Evolutionary conservation across 2,888 invertebrate genomes (phyloP), one percentile per base, ranked within the genome.

Genomic region (Pollenia labialis): DNA sequence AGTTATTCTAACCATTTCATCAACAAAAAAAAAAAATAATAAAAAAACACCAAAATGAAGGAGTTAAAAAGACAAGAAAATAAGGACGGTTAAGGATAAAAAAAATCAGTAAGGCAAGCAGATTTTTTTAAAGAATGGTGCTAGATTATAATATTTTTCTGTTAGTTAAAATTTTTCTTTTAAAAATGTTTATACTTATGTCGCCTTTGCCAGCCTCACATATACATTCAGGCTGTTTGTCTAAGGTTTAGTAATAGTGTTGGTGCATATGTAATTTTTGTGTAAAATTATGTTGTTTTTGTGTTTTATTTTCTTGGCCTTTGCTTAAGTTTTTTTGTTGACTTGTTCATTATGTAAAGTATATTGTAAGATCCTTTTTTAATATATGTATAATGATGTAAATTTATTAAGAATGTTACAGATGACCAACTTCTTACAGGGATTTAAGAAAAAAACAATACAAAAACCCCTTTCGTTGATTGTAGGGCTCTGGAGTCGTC

Each of bases 291-390:
- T 68, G 48, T 71, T 54, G n/a, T 48, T 74, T 74, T 32, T 62
- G n/a, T 80, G 60, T 80, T 74, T 60, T 62, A 50, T 66, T 85
- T 71, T 71, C n/a, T 66, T 66, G 71, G 14, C 14, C 32, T 71
- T 48, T 48, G 9, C 18, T 54, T 32, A 6, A 32, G 32, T 60
- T 18, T 62, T 66, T 79, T 58, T 71, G 85, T 62, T 75, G 42
- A 62, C 68, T 69, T 69, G 54, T 75, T 71, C 44, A 64, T 85
- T 80, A 80, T 7, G 64, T 56, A 16, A 52, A 68, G 60, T 84
- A 75, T 75, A 18, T 54, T 68, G 42, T 42, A 76, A 71, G 56
- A 71, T 64, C 46, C 18, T 77, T 60, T 66, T 66, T 40, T 32
- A 0, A 54, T 18, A 44, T 23, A 58, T 52, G 8, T 52, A 48